phyloP scores from a whole-genome alignment of 2,797 vertebrate species.

The Anniella stebbinsi region DNA sequence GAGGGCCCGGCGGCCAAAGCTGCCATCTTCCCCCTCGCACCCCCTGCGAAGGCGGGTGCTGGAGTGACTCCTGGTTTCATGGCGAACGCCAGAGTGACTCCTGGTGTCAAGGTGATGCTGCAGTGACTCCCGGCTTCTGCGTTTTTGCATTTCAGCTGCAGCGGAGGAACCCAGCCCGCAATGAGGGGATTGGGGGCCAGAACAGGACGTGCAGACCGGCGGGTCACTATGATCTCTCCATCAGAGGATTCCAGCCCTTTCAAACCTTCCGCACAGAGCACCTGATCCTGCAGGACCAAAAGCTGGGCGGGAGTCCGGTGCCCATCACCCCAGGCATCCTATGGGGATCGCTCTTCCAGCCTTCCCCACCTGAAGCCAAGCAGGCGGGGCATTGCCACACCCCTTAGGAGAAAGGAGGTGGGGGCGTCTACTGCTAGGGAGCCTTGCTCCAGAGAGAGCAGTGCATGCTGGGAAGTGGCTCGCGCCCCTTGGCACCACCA shows the following conservation, averaged over 20 bases:
- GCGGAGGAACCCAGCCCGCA: slow-evolving; percentile 73
- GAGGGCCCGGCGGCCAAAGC: not conserved
- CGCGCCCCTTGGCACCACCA: not conserved
- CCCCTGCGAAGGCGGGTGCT: too few species aligned
- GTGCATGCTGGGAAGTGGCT: not conserved
- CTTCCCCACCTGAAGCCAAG: not conserved
- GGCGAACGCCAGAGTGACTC: not conserved
- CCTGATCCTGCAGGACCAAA: too few species aligned
- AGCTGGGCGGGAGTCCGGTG: rapidly evolving
- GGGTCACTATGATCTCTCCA: rapidly evolving
- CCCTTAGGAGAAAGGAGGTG: not conserved
- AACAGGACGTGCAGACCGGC: not conserved
- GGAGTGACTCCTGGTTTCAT: slow-evolving; percentile 1
- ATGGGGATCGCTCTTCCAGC: not conserved
- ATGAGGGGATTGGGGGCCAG: slow-evolving; percentile 47
- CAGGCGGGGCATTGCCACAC: rapidly evolving
- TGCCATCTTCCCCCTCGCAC: not conserved
- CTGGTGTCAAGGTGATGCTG: too few species aligned
- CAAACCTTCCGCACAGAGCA: rapidly evolving
- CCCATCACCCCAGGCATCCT: not conserved
- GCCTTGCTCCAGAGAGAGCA: not conserved
- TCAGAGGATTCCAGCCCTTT: rapidly evolving
- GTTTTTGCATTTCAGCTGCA: slow-evolving; percentile 65
- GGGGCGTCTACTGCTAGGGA: not conserved
- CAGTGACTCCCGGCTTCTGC: slow-evolving; percentile 24